Conservation (phyloP, 2,113 vertebrate genomes). For the Sterrhoptilus dennistouni region DNA sequence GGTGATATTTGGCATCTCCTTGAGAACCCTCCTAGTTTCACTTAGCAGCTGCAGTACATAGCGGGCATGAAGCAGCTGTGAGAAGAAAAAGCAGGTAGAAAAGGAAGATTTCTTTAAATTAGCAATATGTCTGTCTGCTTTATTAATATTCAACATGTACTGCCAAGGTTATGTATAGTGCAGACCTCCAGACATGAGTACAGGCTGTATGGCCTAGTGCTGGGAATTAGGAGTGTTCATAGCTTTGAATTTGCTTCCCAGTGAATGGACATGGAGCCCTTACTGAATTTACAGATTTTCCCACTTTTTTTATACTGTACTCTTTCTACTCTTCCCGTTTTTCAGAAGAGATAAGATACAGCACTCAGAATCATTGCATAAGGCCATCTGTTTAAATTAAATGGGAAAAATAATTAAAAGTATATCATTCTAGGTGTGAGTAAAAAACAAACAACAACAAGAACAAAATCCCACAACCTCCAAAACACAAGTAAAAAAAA, state of each 20-base stretch:
- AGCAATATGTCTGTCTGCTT: not conserved
- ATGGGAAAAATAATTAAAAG: not conserved
- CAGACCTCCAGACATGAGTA: not conserved
- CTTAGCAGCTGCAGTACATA: constrained; percentile 88
- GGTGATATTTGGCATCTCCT: constrained; percentile 89
- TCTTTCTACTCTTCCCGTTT: not conserved
- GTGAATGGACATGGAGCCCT: not conserved
- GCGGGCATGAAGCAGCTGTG: constrained; percentile 87
- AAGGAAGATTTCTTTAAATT: not conserved
- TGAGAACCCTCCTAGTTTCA: constrained; percentile 87
- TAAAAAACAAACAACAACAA: not conserved
- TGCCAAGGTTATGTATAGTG: not conserved
- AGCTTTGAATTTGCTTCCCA: not conserved
- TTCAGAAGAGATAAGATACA: not conserved
- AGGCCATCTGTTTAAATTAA: not conserved
- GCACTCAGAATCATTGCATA: not conserved
- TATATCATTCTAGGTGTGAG: not conserved
- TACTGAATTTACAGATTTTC: not conserved
- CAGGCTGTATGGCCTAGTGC: not conserved
- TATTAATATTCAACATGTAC: not conserved
- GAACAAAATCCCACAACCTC: not conserved
- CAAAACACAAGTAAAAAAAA: not conserved
- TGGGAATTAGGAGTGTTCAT: not conserved
- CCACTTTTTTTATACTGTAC: not conserved
- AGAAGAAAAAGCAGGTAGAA: not conserved